Evolutionary conservation across 2,113 vertebrate genomes (phyloP), one percentile per base, ranked within the genome.

Genomic region (Strix uralensis): DNA sequence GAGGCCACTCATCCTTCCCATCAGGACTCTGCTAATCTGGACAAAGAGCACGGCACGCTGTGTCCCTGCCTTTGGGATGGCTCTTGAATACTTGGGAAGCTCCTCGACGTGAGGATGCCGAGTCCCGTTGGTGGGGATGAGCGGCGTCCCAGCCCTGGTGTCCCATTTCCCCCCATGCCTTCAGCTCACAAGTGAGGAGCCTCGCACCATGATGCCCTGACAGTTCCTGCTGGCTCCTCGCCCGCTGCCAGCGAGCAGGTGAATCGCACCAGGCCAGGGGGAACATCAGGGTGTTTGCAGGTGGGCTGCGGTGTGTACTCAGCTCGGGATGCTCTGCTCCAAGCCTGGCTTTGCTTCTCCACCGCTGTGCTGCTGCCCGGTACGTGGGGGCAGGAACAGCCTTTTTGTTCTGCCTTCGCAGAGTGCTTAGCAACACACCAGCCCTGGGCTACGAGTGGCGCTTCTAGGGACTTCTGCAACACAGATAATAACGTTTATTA

Each of bases 81-180:
- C 22, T 61, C 21, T 12, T 2, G 16, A 27, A 17, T 36, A 25
- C 30, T 6, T 13, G 18, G 42, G 52, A 67, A 69, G 22, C 10
- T 58, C 52, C 63, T 52, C 0, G 1, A 14, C 1, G 8, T 1
- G 13, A 67, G 58, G 81, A 44, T 32, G 61, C 30, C 0, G 4
- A 23, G 22, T 13, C 32, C 42, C 2, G 2, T 34, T 1, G 1
- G 23, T 0, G 0, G 7, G 32, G 8, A 12, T 22, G 23, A 2
- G 8, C 38, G 5, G 7, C 26, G 15, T 44, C 32, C 71, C 54
- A 67, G 65, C 62, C 18, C 42, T 7, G 12, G 34, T 3, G 4
- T 30, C 66, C 46, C 23, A 3, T 52, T 52, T 4, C 25, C n/a
- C 4, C 9, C 46, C 18, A 38, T 2, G 2, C 51, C 30, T 79